Evolutionary conservation across 2,888 invertebrate species (phyloP), one percentile per base, ranked within the genome.

Genomic region (Idaea aversata): DNA sequence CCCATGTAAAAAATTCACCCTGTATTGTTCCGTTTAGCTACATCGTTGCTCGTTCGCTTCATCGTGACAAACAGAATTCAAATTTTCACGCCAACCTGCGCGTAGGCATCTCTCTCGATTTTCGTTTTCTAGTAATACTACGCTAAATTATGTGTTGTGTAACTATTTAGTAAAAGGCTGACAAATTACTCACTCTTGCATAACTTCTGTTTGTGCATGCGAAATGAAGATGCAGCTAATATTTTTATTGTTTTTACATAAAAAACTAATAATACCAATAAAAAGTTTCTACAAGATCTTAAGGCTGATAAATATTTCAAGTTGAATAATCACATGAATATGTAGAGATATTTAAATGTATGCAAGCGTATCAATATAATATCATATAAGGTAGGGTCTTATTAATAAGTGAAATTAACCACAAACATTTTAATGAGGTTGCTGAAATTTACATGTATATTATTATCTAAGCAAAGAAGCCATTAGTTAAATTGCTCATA

Each of bases 51-150:
- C 72, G 72, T 76, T 47, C 65, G 75, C 72, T 72, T 69, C 75
- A 70, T 79, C 79, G 78, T 83, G 82, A 83, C 80, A 83, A 77
- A 74, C 71, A 80, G 76, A 83, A 84, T 83, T 83, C 73, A 74
- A 78, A 84, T 86, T 81, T 86, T 84, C 83, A 88, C 86, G 85
- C 84, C 83, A 67, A 80, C 82, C 82, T 81, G 81, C 79, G 68
- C 78, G 74, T 70, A 68, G 72, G 70, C 80, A 84, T 86, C 86
- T 86, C 83, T 82, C 83, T 83, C 75, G 71, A 75, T 76, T 78
- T 69, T 67, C 77, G 80, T 81, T 87, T 86, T 85, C 84, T 84
- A 83, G 75, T 76, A 78, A 78, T 84, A 82, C 80, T 80, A 74
- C 77, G 86, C 73, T 75, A 82, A 78, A 79, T 80, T 80, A 76